Evolutionary conservation across 2,113 vertebrate genomes (phyloP), one percentile per base, ranked within the genome.

Genomic region (Pangasianodon hypophthalmus): DNA sequence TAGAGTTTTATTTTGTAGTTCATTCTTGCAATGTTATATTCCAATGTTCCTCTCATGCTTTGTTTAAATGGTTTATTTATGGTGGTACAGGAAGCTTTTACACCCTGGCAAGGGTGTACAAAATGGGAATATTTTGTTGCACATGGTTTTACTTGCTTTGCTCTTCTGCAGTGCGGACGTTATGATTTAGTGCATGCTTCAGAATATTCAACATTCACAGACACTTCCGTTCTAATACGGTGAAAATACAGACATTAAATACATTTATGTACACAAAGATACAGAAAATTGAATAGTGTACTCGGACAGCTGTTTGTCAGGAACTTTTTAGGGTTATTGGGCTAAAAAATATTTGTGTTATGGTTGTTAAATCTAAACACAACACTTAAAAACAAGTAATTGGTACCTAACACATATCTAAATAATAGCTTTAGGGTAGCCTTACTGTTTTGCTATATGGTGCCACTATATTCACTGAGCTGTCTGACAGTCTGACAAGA

Each of bases 371-470:
- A 75, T 75, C 24, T 71, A 44, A 69, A 87, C 89, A 71, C 29
- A n/a, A 87, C 56, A 85, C n/a, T 92, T 90, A 90, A 60, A 88
- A 67, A 56, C 64, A n/a, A 29, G 71, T 89, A 90, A 92, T 87
- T 84, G 79, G 19, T 26, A 89, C 82, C 85, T 37, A 67, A 69
- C 60, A 24, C 69, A 54, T 24, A 44, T 37, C 80, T 56, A 92
- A 92, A 92, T 91, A 90, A 86, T 73, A 92, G 87, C 75, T 88
- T 90, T 86, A 56, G 73, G 14, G 32, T 69, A 64, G 54, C 71
- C 75, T 83, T 86, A 79, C 85, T 50, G n/a, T 87, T 71, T 62
- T 88, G 64, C 85, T 81, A 87, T 87, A 82, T 69, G 67, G 19
- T 85, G 69, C 56, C n/a, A n/a, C 73, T 50, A 75, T 87, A 83